Evolutionary conservation across 2,888 invertebrate genomes (phyloP), one percentile per base, ranked within the genome.

Genomic region (Branchinecta sandiegonensis): DNA sequence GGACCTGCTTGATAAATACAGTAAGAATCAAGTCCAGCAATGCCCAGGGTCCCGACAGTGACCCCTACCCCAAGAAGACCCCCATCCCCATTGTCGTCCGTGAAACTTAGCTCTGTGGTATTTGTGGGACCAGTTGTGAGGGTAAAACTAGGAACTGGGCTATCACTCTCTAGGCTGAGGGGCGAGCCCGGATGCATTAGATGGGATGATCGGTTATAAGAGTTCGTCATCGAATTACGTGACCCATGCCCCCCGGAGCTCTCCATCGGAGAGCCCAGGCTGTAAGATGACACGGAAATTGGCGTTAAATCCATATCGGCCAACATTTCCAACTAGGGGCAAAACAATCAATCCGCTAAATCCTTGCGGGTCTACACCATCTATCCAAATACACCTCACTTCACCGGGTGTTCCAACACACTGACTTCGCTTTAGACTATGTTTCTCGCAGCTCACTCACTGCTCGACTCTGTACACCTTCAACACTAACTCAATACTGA

Each of bases 51-150:
- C 63, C 67, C 77, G 69, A 63, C 72, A 65, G 70, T 68, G 13
- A 72, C 72, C 67, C 72, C 71, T 17, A 71, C 72, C 70, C 68
- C 70, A 65, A 70, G 70, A 47, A 66, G 46, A 65, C 64, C 68
- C 66, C 66, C 71, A 66, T 65, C 69, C 46, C 67, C 48, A 47
- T 23, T 23, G 8, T 23, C 63, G 63, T 56, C 63, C 8, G 14
- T 56, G 23, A 56, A 56, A 56, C 63, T 56, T 56, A 56, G 63
- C 23, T 56, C 63, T 56, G 63, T 17, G 23, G 63, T 56, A 23
- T n/a, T 56, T n/a, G 63, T 17, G 1, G 63, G 63, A 17, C 63
- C 63, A 56, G 63, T 56, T 17, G 63, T 17, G 23, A 56, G 63
- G 9, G 63, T 56, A 23, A 56, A 56, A 10, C 14, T 56, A 8